A percentile compares a stretch with the other conserved stretches of the same genome.
Evolutionary conservation across 1,140 invertebrate species (phyloP).

Genomic region (Gyrodactylus salaris): DNA sequence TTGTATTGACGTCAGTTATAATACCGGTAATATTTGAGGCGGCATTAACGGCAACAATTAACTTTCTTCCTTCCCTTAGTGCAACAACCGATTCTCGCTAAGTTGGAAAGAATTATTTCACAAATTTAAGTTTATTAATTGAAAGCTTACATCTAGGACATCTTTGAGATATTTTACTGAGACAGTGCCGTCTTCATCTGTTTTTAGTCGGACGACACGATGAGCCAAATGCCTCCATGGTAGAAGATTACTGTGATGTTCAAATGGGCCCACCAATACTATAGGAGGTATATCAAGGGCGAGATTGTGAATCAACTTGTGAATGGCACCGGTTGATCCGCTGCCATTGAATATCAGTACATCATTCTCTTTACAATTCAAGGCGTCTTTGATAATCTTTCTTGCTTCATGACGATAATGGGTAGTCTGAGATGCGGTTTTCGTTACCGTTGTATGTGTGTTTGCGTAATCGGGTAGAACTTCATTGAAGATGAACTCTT

Average conservation of each 20-base stretch:
- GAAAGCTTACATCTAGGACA: conserved; percentile 25
- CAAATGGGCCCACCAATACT: conserved; percentile 41
- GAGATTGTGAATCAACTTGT: conserved; percentile 10
- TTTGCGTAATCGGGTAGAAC: conserved; percentile 52
- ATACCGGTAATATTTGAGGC: conserved; percentile 62
- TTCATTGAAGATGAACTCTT: conserved; percentile 44
- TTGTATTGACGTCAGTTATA: conserved; percentile 40
- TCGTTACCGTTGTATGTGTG: conserved; percentile 42
- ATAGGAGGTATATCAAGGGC: conserved; percentile 7
- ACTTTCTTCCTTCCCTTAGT: conserved; percentile 15
- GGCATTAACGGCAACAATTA: conserved; percentile 52
- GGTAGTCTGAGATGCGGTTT: conserved; percentile 50
- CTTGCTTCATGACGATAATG: conserved; percentile 35
- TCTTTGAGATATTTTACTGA: conserved; percentile 39
- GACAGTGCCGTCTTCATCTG: conserved; percentile 39
- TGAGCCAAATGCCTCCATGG: conserved; percentile 45
- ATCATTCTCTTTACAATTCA: conserved; percentile 10
- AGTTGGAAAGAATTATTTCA: not conserved
- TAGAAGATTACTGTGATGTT: conserved; percentile 44
- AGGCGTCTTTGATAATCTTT: conserved; percentile 8
- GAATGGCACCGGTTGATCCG: conserved; percentile 10
- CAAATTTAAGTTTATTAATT: not conserved
- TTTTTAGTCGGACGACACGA: conserved; percentile 38
- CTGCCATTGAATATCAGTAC: conserved; percentile 9
- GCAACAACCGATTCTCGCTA: conserved; percentile 4